Conservation (phyloP, 2,888 invertebrate genomes). For the Synanthedon formicaeformis region DNA sequence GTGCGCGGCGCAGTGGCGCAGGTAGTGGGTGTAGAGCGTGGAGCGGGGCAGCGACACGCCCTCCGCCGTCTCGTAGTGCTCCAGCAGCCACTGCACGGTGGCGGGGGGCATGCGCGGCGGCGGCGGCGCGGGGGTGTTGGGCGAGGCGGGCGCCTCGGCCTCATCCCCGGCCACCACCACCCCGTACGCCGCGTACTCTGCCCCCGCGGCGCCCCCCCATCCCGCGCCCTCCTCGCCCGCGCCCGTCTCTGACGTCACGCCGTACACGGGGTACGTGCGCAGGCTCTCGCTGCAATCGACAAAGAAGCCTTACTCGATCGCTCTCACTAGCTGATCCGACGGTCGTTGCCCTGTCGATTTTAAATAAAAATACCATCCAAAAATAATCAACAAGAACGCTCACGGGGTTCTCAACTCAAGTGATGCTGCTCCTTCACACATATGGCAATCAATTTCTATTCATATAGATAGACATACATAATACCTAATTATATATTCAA, state of each 20-base stretch:
- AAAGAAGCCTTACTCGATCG: neutral
- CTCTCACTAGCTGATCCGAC: neutral
- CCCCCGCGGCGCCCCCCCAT: constrained; percentile 65
- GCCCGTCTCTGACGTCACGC: constrained; percentile 14
- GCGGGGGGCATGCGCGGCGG: constrained; percentile 72
- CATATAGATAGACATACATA: too few species aligned
- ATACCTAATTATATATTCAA: too few species aligned
- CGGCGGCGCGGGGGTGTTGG: constrained; percentile 24
- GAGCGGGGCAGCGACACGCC: constrained; percentile 91
- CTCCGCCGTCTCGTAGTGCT: constrained; percentile 98
- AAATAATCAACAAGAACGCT: neutral
- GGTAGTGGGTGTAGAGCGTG: constrained; percentile 96
- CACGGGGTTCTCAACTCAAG: too few species aligned
- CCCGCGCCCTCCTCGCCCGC: constrained; percentile 19
- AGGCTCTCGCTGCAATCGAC: constrained; percentile 75
- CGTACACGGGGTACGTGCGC: constrained; percentile 70
- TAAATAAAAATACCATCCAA: neutral
- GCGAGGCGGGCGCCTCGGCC: constrained; percentile 63
- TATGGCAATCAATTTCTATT: too few species aligned
- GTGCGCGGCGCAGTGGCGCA: constrained; percentile 92
- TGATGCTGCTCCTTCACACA: too few species aligned
- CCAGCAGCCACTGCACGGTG: constrained; percentile 95
- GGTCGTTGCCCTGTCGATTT: neutral
- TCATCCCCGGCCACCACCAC: constrained; percentile 68
- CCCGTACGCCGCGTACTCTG: constrained; percentile 63